These are phyloP conservation scores for Poliocrania exsul DNA, from an alignment of 2,797 vertebrate species.

Conservation along the genomic window DNA sequence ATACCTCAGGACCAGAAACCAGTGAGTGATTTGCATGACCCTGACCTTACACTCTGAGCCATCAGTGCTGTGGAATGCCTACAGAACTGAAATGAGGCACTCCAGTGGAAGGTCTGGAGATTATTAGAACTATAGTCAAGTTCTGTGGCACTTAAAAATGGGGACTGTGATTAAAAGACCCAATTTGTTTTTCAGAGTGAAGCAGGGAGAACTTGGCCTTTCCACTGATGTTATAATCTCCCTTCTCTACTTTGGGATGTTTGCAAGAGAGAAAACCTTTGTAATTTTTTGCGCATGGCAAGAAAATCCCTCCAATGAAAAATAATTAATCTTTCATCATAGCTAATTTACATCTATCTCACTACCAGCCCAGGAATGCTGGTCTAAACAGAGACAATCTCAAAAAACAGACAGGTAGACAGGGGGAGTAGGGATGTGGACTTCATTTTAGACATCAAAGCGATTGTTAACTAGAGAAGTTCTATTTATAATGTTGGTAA, in stretches of 20 bases:
- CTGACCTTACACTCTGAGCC: background rate
- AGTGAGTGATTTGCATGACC: background rate
- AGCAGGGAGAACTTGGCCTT: background rate
- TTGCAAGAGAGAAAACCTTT: background rate
- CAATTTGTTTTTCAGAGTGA: background rate
- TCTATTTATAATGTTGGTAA: constrained; percentile 43
- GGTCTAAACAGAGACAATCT: constrained; percentile 52
- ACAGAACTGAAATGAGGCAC: background rate
- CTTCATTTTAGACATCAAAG: constrained; percentile 63
- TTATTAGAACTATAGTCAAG: background rate
- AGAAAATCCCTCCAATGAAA: constrained; percentile 32
- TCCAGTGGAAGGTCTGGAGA: background rate
- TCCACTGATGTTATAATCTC: background rate
- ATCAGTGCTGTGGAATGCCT: background rate
- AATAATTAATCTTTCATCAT: constrained; percentile 58
- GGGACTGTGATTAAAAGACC: background rate
- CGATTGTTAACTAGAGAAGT: background rate
- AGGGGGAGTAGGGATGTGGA: constrained; percentile 16
- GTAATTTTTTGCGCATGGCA: background rate
- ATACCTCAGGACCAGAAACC: background rate
- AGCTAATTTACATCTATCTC: constrained; percentile 52
- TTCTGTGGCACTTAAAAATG: background rate
- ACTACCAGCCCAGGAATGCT: constrained; percentile 26
- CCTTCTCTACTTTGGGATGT: background rate
- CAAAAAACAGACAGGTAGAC: constrained; percentile 46